These are phyloP conservation scores for Natator depressus DNA, from an alignment of 2,113 vertebrate genomes.

Conservation along the genomic window DNA sequence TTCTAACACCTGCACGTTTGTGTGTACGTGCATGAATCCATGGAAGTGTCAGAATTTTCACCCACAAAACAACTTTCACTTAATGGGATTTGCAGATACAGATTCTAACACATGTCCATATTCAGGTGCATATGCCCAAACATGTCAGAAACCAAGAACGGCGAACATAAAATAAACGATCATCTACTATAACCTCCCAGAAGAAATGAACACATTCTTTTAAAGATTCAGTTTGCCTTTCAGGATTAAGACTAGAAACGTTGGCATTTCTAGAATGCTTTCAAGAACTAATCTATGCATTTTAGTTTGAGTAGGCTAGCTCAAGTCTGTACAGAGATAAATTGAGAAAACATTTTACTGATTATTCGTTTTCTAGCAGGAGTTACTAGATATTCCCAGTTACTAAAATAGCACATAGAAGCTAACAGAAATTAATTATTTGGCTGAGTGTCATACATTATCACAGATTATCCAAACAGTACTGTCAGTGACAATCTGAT, in stretches of 20 bases:
- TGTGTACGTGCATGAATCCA: not conserved
- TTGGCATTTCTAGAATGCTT: slow-evolving; percentile 63
- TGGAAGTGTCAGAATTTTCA: not conserved
- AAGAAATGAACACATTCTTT: slow-evolving; percentile 32
- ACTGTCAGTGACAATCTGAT: slow-evolving; percentile 62
- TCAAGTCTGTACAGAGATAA: slow-evolving; percentile 62
- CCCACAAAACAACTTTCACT: not conserved
- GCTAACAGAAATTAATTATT: slow-evolving; percentile 62
- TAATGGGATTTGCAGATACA: not conserved
- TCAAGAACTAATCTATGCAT: slow-evolving; percentile 52
- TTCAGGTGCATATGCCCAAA: not conserved
- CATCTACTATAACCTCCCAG: slow-evolving; percentile 17
- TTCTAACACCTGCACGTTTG: not conserved
- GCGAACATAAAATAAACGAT: slow-evolving; percentile 17
- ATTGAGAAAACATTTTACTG: slow-evolving; percentile 63
- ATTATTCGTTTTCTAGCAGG: slow-evolving; percentile 49
- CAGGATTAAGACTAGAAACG: slow-evolving; percentile 47
- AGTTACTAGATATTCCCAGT: slow-evolving; percentile 31
- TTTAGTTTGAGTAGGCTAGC: slow-evolving; percentile 55
- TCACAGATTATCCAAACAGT: slow-evolving; percentile 51
- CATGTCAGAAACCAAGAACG: not conserved
- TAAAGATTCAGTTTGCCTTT: slow-evolving; percentile 50
- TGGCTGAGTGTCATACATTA: slow-evolving; percentile 31
- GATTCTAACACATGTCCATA: not conserved
- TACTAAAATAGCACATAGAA: slow-evolving; percentile 35